Base-by-base conservation (phyloP, 2,113 vertebrate genomes). In the Heterotilapia buettikoferi region DNA sequence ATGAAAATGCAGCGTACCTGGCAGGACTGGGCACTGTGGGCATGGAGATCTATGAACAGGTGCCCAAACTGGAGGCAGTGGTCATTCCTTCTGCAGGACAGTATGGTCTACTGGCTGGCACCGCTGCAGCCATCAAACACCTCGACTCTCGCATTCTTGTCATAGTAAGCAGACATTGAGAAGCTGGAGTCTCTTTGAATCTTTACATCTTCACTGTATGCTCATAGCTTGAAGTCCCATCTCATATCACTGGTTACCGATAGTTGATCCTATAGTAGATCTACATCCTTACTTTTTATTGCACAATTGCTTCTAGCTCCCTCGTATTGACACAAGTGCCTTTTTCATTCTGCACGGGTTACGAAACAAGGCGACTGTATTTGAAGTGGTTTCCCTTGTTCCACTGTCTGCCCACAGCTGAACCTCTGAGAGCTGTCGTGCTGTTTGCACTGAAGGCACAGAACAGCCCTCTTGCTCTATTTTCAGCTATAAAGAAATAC, bases 11-110 rank as follows among this genome's bases (percentile, higher is more conserved):
- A 56, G 92, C 91, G 4, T 98, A 98, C 89, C 94, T 98, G 91
- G 97, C 98, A 0, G 98, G 98, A 6, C 94, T 98, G 94, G 98
- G 98, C 1, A 98, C 98, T 0, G 95, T 98, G 88, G 98, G 97
- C 21, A 94, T 98, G 94, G 98, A 98, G 93, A 95, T 98, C 79
- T 96, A 96, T 1, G 97, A 98, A 81, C 98, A 98, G 92, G 96
- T 98, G 86, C 95, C 97, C 89, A 97, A 96, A 90, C 90, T 98
- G 94, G 97, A 98, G 0, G 97, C 97, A 0, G 97, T 98, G 88
- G 94, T 98, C 78, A 94, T 98, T 82, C 97, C 98, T 26, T 97
- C 97, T 19, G 97, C 96, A 26, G 97, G 97, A 47, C 96, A 97
- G 90, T 97, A 97, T 18, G 97, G 97, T 12, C 93, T 98, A 19